Conservation (phyloP, 1,140 invertebrate species). For the Rhopalosiphum padi region DNA sequence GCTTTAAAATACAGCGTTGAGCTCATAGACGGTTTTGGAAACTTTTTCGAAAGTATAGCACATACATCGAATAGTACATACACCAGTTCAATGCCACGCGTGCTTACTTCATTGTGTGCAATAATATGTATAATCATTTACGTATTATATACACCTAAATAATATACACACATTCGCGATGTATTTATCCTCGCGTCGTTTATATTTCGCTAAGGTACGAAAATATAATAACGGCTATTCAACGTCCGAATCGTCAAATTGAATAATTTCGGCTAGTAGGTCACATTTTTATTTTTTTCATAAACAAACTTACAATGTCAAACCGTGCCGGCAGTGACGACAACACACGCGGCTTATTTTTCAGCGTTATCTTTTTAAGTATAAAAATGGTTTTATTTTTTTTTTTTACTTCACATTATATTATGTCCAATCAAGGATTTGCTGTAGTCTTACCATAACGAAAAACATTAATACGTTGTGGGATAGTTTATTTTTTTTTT, state of each 20-base stretch:
- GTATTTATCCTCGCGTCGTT: neutral
- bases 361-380: neutral
- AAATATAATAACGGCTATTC: constrained; percentile 17
- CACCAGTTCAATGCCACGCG: neutral
- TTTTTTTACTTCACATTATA: neutral
- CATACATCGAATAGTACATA: neutral
- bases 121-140: neutral
- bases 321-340: neutral
- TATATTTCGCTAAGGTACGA: neutral
- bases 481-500: constrained; percentile 17
- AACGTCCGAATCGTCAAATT: constrained; percentile 18
- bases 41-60: constrained; percentile 10
- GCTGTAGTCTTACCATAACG: constrained; percentile 39
- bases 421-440: constrained; percentile 41
- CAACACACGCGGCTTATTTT: neutral
- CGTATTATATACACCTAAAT: neutral
- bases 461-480: neutral
- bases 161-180: too few species aligned
- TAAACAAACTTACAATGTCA: constrained; percentile 26
- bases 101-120: neutral
- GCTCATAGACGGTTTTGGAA: neutral
- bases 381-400: neutral
- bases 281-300: neutral
- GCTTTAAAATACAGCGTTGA: neutral
- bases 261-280: constrained; percentile 24